These are phyloP conservation scores for Megathymus violae DNA, from an alignment of 1,140 invertebrate species.

Conservation along the genomic window DNA sequence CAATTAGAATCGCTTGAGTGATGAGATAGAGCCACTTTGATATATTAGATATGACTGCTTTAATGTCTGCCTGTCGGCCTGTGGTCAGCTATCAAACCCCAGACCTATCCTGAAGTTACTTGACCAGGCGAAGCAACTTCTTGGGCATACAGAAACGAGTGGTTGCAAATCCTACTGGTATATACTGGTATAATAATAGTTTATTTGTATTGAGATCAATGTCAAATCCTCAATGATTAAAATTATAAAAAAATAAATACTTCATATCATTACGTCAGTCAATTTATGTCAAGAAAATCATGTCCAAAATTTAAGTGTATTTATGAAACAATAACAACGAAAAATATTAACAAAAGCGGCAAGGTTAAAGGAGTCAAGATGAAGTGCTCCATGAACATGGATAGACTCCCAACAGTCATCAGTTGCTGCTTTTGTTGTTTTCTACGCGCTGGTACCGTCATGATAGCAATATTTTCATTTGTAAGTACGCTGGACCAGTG, in stretches of 20 bases:
- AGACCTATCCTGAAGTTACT: no score
- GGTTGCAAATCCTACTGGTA: no score
- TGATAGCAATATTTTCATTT: slow-evolving; percentile 67
- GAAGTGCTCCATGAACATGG: slow-evolving; percentile 48
- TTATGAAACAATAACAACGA: not conserved
- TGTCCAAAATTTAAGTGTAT: slow-evolving; percentile 12
- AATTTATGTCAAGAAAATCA: slow-evolving; percentile 3
- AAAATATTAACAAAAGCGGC: slow-evolving; percentile 7
- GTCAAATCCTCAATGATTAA: not conserved
- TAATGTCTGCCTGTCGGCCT: no score
- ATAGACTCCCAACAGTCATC: slow-evolving; percentile 62
- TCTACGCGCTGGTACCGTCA: slow-evolving; percentile 61
- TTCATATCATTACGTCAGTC: not conserved
- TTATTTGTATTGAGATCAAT: no score
- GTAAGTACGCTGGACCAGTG: no score
- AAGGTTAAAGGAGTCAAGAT: slow-evolving; percentile 38
- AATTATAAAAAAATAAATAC: slow-evolving; percentile 5
- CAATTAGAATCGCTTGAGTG: no score
- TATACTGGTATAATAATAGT: no score
- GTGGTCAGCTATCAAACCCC: no score
- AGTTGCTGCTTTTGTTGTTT: slow-evolving; percentile 74
- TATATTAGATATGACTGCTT: no score
- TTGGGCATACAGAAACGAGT: no score
- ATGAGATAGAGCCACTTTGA: no score
- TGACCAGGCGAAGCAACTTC: no score